These are phyloP conservation scores for Peromyscus aztecus DNA, from an alignment of 2,797 vertebrate genomes.

Conservation along the genomic window DNA sequence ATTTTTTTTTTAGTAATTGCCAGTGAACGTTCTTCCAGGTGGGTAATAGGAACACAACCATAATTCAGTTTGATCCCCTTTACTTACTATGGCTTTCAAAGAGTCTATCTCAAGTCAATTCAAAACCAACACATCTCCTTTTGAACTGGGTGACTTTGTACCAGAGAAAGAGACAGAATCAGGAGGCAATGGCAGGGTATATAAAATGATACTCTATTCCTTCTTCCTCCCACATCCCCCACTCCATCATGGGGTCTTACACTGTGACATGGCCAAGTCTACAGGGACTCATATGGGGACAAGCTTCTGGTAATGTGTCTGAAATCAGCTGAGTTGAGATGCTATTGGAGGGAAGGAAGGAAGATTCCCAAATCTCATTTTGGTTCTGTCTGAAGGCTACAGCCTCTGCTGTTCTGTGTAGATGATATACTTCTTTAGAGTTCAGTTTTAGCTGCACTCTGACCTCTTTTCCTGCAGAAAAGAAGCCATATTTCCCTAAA, in stretches of 20 bases:
- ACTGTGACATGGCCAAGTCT: background rate
- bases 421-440: background rate
- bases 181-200: background rate
- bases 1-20: constrained; percentile 48
- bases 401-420: background rate
- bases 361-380: background rate
- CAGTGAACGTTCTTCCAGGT: constrained; percentile 22
- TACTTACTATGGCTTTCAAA: constrained; percentile 11
- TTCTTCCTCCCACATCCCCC: background rate
- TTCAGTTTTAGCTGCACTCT: background rate
- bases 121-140: constrained; percentile 7
- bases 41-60: background rate
- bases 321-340: background rate
- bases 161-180: background rate
- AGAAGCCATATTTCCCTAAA: background rate
- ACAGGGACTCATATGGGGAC: background rate
- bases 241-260: background rate
- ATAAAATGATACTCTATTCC: background rate
- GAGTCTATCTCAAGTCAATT: background rate
- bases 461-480: background rate
- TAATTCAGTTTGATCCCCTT: constrained; percentile 9
- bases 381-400: background rate
- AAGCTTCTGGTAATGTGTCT: background rate
- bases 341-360: background rate
- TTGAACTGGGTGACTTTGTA: constrained; percentile 9